Evolutionary conservation across 2,113 vertebrate genomes (phyloP).

Genomic region (Sinocyclocheilus rhinocerous): DNA sequence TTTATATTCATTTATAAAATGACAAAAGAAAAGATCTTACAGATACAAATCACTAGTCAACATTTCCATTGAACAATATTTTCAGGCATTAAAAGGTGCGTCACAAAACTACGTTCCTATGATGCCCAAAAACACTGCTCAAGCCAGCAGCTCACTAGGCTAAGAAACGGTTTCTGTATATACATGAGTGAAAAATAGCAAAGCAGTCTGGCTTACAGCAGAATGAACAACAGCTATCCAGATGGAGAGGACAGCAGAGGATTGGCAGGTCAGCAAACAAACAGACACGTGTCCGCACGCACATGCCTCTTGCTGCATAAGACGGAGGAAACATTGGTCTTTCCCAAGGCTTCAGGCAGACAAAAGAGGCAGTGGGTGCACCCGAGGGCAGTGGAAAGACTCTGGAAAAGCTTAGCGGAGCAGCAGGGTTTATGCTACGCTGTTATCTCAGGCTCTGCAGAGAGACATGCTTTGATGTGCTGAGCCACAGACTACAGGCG

Average conservation of each 20-base stretch:
- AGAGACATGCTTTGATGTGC: conserved; percentile 69
- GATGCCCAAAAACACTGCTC: not conserved
- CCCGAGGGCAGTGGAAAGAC: conserved; percentile 40
- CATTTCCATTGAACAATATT: not conserved
- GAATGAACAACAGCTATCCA: conserved; percentile 35
- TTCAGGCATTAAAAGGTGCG: not conserved
- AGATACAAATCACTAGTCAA: not conserved
- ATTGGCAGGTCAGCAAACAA: conserved; percentile 30
- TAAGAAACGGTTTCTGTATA: not conserved
- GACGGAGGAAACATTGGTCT: not conserved
- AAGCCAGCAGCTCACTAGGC: not conserved
- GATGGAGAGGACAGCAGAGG: conserved; percentile 23
- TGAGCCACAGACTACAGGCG: conserved; percentile 58
- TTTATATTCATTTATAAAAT: too few relatives aligned
- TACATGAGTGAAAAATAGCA: conserved; percentile 6
- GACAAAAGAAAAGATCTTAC: too few relatives aligned
- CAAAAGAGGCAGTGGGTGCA: conserved; percentile 22
- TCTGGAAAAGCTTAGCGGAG: conserved; percentile 57
- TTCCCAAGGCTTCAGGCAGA: conserved; percentile 31
- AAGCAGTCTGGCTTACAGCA: conserved; percentile 9
- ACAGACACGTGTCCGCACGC: conserved; percentile 35
- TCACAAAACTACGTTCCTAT: not conserved
- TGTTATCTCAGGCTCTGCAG: conserved; percentile 69
- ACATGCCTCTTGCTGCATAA: conserved; percentile 13
- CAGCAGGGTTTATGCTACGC: conserved; percentile 51